Evolutionary conservation across 2,113 vertebrate species (phyloP).

Genomic region (Oenanthe melanoleuca): DNA sequence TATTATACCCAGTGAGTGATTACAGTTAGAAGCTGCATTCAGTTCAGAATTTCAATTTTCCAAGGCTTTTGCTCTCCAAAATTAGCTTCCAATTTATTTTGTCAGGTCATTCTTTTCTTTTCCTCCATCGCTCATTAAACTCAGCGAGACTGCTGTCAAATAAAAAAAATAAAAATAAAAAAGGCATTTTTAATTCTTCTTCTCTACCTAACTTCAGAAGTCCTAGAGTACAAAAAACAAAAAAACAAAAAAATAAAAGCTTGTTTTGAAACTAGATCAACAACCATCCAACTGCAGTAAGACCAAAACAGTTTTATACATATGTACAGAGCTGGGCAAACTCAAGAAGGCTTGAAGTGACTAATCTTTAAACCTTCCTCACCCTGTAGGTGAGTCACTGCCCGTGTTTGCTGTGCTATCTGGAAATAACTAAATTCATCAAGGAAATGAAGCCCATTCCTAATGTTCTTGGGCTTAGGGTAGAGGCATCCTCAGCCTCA

Average conservation of each 20-base stretch:
- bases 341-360: background rate
- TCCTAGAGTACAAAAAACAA: background rate
- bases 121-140: background rate
- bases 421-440: background rate
- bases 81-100: conserved; percentile 60
- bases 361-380: background rate
- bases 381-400: background rate
- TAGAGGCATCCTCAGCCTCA: background rate
- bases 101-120: conserved; percentile 40
- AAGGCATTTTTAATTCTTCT: background rate
- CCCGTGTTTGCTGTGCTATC: background rate
- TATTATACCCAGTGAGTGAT: conserved; percentile 29
- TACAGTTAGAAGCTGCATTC: conserved; percentile 31
- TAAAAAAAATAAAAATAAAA: background rate
- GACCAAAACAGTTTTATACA: background rate
- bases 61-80: conserved; percentile 40
- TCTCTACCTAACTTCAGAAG: background rate
- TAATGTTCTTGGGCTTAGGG: background rate
- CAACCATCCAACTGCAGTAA: background rate
- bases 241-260: background rate
- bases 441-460: background rate
- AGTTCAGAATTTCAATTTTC: conserved; percentile 51
- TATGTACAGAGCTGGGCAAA: background rate
- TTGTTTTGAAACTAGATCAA: background rate
- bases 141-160: background rate